A percentile compares a stretch with the other conserved stretches of the same genome.
Conservation (phyloP, 2,888 invertebrate species). For the Drosophila quinaria region DNA sequence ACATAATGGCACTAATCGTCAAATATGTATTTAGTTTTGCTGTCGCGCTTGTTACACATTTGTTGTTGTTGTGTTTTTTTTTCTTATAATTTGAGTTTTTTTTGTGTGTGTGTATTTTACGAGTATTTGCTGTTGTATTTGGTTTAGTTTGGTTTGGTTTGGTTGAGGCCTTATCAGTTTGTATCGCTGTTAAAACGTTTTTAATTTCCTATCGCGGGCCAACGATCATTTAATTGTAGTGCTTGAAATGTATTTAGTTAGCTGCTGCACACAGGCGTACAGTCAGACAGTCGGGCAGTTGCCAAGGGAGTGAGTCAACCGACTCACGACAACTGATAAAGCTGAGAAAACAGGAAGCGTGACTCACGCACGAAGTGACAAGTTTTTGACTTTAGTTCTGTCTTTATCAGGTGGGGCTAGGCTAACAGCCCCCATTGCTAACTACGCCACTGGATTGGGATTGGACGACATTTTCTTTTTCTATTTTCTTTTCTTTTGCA, state of each 20-base stretch:
- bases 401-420: neutral
- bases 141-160: slow-evolving; percentile 33
- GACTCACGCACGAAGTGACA: slow-evolving; percentile 15
- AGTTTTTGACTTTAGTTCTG: neutral
- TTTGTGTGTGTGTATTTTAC: slow-evolving; percentile 9
- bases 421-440: neutral
- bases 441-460: slow-evolving; percentile 30
- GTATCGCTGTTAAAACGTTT: slow-evolving; percentile 74
- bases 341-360: slow-evolving; percentile 12
- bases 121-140: slow-evolving; percentile 10
- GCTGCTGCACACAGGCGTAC: slow-evolving; percentile 19
- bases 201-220: slow-evolving; percentile 74
- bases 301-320: neutral
- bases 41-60: slow-evolving; percentile 68
- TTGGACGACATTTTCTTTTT: slow-evolving; percentile 5
- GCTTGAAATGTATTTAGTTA: slow-evolving; percentile 59
- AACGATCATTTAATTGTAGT: slow-evolving; percentile 78
- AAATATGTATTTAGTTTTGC: slow-evolving; percentile 66
- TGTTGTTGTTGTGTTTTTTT: slow-evolving; percentile 19
- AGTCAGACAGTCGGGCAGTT: slow-evolving; percentile 6
- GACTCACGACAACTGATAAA: slow-evolving; percentile 15
- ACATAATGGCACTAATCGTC: slow-evolving; percentile 67
- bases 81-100: slow-evolving; percentile 22
- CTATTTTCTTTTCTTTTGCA: neutral
- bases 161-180: slow-evolving; percentile 61